Base-by-base conservation (phyloP, 2,113 vertebrate genomes). In the Uria aalge region DNA sequence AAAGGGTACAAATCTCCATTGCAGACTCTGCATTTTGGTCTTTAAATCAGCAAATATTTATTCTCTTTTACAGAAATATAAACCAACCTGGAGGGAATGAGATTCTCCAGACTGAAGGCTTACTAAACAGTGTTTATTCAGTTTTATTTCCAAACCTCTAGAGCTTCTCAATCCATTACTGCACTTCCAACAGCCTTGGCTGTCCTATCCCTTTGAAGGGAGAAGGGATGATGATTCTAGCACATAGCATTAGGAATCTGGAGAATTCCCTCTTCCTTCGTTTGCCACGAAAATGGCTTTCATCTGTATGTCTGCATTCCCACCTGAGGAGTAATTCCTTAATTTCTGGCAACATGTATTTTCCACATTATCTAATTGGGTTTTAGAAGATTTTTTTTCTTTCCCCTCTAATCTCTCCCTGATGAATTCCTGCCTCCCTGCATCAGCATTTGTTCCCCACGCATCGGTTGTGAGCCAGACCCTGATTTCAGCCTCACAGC, bases 11-110 rank as follows among this genome's bases (percentile, higher is more conserved):
- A 52, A 89, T 23, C 62, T 56, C 80, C 34, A 2, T 21, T 60
- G 47, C 88, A 43, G 86, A 7, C 76, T 26, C 68, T 43, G 47
- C 43, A 59, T 48, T 55, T 73, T 19, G 60, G 30, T 19, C 66
- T 91, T 89, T 79, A 64, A 68, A 87, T 11, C 94, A 81, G 73
- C 83, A 95, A 92, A 68, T 64, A 88, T 78, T 93, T 93, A n/a
- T 78, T 64, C 40, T 85, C 48, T 41, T 20, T 32, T 50, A 29
- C 71, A 78, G 77, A 75, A 78, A 29, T 30, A 50, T 7, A 23
- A 52, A 73, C 30, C 64, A 53, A 80, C 36, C 80, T 81, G 83
- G 83, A 78, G 84, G 52, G 86, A 78, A 48, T 73, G 91, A 95
- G 92, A 18, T 5, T 75, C 76, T 89, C 40, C 95, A 94, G 93